These are phyloP conservation scores for Leptinotarsa texana DNA, from an alignment of 1,140 invertebrate species.

Conservation along the genomic window DNA sequence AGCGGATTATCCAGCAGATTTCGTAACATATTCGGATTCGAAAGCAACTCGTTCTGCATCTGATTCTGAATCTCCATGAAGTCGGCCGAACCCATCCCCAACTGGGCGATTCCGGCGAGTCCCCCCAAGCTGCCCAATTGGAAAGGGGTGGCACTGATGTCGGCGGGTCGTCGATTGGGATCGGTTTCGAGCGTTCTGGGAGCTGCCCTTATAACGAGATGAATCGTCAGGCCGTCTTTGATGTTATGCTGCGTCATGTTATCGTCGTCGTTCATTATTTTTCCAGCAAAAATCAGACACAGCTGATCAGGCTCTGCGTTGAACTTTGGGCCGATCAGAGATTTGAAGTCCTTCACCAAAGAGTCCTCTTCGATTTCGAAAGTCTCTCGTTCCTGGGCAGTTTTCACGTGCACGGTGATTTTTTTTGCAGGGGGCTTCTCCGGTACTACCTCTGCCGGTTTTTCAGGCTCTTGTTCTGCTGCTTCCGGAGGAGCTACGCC, in stretches of 20 bases:
- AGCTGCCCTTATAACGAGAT: conserved; percentile 88
- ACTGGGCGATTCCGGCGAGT: conserved; percentile 76
- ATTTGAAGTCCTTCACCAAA: conserved; percentile 92
- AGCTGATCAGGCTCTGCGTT: conserved; percentile 86
- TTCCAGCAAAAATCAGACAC: conserved; percentile 98
- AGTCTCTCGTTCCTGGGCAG: conserved; percentile 91
- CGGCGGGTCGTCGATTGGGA: conserved; percentile 63
- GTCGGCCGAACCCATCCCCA: conserved; percentile 83
- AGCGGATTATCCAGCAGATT: conserved; percentile 96
- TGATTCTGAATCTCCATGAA: conserved; percentile 90
- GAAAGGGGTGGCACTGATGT: conserved; percentile 61
- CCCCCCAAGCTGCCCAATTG: conserved; percentile 84
- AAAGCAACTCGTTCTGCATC: conserved; percentile 90
- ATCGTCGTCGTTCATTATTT: conserved; percentile 98
- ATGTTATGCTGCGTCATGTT: conserved; percentile 86
- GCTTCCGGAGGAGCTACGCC: neutral
- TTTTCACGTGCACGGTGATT: conserved; percentile 92
- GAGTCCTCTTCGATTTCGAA: conserved; percentile 85
- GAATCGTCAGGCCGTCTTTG: conserved; percentile 95
- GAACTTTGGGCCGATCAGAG: conserved; percentile 85
- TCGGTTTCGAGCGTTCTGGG: conserved; percentile 62
- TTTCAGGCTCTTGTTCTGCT: conserved; percentile 22
- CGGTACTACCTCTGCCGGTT: conserved; percentile 29
- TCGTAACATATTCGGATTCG: conserved; percentile 91
- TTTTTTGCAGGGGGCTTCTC: conserved; percentile 55